Percentiles rank a stretch among this genome's conserved stretches.
phyloP scores from a whole-genome alignment of 2,797 vertebrate species.

The Remorina albescens region DNA sequence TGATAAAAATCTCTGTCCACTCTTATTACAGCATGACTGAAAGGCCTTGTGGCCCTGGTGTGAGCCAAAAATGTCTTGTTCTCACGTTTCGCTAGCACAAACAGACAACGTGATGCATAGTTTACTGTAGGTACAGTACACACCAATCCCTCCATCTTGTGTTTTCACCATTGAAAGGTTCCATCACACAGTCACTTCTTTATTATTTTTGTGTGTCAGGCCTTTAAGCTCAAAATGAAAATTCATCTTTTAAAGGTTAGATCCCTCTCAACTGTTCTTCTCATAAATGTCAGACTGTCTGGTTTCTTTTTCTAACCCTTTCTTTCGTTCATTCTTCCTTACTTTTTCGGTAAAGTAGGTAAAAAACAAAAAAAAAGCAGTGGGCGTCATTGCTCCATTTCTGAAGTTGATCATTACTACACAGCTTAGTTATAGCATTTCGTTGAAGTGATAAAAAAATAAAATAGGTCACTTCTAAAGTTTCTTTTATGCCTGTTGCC shows the following conservation, averaged over 20 bases:
- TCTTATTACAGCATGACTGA: constrained; percentile 33
- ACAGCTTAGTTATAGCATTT: constrained; percentile 38
- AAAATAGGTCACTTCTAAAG: constrained; percentile 67
- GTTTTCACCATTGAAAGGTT: constrained; percentile 31
- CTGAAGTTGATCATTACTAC: background rate
- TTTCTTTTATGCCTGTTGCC: constrained; percentile 59
- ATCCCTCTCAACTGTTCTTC: constrained; percentile 63
- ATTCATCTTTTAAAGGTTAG: constrained; percentile 76
- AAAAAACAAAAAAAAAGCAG: constrained; percentile 12
- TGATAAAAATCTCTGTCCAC: constrained; percentile 43
- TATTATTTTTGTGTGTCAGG: constrained; percentile 56
- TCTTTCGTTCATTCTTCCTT: constrained; percentile 27
- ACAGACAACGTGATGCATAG: constrained; percentile 1
- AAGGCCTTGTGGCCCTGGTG: background rate
- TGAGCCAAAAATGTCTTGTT: constrained; percentile 6
- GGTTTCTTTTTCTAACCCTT: constrained; percentile 18
- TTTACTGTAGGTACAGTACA: background rate
- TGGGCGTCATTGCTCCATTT: constrained; percentile 21
- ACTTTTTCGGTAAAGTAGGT: constrained; percentile 3
- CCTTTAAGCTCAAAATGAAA: constrained; percentile 53
- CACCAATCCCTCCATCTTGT: constrained; percentile 8
- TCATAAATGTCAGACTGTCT: constrained; percentile 69
- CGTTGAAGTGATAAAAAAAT: constrained; percentile 53
- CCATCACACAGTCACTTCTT: constrained; percentile 17
- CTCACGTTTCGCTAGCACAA: constrained; percentile 48